Conservation (phyloP, 2,888 invertebrate species). For the Zelleria hepariella region DNA sequence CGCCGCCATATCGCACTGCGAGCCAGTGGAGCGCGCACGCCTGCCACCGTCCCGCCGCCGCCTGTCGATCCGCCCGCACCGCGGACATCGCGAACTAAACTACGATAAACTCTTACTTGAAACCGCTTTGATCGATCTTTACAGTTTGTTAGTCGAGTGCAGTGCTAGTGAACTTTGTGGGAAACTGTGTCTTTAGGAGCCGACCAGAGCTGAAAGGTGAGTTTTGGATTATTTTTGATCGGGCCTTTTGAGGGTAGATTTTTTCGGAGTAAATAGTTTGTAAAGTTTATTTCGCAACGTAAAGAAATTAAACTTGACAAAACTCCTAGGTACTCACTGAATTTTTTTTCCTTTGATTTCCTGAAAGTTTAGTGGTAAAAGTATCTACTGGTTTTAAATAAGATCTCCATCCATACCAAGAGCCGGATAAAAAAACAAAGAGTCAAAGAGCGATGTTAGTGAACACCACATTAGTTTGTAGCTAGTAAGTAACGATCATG, state of each 20-base stretch:
- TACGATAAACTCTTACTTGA: background rate
- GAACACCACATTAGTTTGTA: too few relatives aligned
- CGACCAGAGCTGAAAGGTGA: slow-evolving; percentile 18
- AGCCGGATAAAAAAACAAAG: too few relatives aligned
- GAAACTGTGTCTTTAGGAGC: background rate
- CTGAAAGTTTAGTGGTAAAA: too few relatives aligned
- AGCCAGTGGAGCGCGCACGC: slow-evolving; percentile 18
- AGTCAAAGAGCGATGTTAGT: too few relatives aligned
- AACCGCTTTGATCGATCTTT: background rate
- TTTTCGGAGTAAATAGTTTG: slow-evolving; percentile 4
- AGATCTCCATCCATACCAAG: too few relatives aligned
- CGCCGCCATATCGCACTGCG: slow-evolving; percentile 30
- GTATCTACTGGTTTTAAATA: too few relatives aligned
- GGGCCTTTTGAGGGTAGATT: slow-evolving; percentile 8
- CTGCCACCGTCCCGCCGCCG: background rate
- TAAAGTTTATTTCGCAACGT: background rate
- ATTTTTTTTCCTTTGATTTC: too few relatives aligned
- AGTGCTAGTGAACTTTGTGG: background rate
- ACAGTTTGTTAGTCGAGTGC: background rate
- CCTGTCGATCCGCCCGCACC: background rate
- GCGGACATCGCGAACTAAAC: background rate
- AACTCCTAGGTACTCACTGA: too few relatives aligned
- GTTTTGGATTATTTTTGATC: slow-evolving; percentile 16
- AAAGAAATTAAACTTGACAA: too few relatives aligned
- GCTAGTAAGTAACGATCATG: too few relatives aligned